phyloP scores from a whole-genome alignment of 2,888 invertebrate species.

The Coronaproctus castanopsis region DNA sequence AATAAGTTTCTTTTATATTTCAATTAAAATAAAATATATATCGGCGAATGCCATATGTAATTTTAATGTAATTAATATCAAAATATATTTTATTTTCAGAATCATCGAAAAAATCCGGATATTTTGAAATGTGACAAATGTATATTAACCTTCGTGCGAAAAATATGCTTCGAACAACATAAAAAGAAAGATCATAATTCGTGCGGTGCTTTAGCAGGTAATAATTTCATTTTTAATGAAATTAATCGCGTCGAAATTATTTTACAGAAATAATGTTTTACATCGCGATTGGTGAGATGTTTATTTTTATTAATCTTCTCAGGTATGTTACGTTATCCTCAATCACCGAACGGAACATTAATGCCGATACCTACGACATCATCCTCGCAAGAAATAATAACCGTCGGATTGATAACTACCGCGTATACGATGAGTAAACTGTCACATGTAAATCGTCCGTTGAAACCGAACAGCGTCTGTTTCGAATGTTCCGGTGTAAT shows the following conservation, averaged over 20 bases:
- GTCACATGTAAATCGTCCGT: background rate
- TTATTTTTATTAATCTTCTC: background rate
- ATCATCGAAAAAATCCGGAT: background rate
- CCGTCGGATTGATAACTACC: background rate
- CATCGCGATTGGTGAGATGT: too few relatives aligned
- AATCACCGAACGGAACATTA: background rate
- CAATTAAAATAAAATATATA: too few relatives aligned
- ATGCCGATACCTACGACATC: background rate
- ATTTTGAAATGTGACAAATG: background rate
- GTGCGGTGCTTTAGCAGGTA: background rate
- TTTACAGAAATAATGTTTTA: too few relatives aligned
- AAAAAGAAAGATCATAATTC: background rate
- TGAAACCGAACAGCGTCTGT: background rate
- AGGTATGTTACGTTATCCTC: background rate
- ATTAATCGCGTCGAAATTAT: too few relatives aligned
- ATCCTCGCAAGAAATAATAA: background rate
- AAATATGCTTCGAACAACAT: background rate
- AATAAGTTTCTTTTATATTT: too few relatives aligned
- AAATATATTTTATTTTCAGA: background rate
- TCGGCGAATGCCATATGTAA: too few relatives aligned
- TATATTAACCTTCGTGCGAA: background rate
- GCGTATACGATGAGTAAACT: background rate
- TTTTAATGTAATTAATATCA: too few relatives aligned
- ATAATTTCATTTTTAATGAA: too few relatives aligned
- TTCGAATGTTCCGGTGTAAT: background rate